phyloP scores from a whole-genome alignment of 1,140 invertebrate genomes.

The Papilio machaon region DNA sequence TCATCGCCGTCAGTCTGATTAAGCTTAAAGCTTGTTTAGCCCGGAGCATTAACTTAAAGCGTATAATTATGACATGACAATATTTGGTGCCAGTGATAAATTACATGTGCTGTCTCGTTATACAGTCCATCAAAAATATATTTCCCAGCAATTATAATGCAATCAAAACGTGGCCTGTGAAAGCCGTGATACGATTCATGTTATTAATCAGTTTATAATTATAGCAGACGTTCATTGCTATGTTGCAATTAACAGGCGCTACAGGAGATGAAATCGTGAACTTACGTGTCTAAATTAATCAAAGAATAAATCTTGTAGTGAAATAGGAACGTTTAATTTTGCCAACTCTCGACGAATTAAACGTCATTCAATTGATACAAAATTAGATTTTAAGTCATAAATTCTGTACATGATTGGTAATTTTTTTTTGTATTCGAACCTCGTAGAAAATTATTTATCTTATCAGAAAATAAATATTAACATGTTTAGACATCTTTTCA shows the following conservation, averaged over 20 bases:
- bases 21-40: slow-evolving; percentile 26
- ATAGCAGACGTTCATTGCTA: slow-evolving; percentile 45
- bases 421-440: too few relatives aligned
- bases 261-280: slow-evolving; percentile 23
- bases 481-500: neutral
- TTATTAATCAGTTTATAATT: slow-evolving; percentile 67
- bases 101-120: slow-evolving; percentile 40
- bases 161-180: slow-evolving; percentile 63
- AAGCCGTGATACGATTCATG: slow-evolving; percentile 50
- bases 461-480: neutral
- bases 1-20: slow-evolving; percentile 30
- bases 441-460: neutral
- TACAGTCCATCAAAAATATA: slow-evolving; percentile 52
- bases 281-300: slow-evolving; percentile 18
- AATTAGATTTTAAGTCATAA: too few relatives aligned
- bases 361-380: neutral
- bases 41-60: slow-evolving; percentile 9
- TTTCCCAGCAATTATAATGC: slow-evolving; percentile 70
- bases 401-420: too few relatives aligned
- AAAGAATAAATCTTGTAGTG: slow-evolving; percentile 18
- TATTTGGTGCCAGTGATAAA: slow-evolving; percentile 39
- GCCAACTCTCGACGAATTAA: neutral
- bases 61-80: slow-evolving; percentile 30
- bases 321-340: slow-evolving; percentile 14
- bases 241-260: slow-evolving; percentile 43